Conservation (phyloP, 2,888 invertebrate genomes). For the Argynnis bischoffii region DNA sequence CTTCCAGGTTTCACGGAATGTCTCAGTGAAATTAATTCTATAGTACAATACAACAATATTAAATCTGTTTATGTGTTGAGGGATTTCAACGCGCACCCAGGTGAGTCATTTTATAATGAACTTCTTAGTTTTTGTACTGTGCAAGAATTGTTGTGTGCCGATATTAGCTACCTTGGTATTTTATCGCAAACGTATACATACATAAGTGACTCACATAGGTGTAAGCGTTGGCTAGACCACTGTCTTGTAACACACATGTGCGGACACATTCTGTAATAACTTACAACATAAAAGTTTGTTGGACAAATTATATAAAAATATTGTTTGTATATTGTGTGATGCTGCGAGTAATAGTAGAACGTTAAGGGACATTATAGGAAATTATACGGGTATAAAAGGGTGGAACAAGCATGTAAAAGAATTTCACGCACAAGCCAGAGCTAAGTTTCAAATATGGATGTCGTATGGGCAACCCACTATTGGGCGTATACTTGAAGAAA, state of each 20-base stretch:
- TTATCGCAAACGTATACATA: conserved; percentile 1
- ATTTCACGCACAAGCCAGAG: neutral
- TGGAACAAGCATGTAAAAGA: neutral
- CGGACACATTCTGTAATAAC: neutral
- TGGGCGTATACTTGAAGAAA: neutral
- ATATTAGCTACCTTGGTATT: neutral
- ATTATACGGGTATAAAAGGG: neutral
- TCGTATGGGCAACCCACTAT: neutral
- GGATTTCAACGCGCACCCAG: too few species aligned
- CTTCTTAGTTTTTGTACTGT: too few species aligned
- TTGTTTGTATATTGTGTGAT: neutral
- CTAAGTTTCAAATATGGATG: neutral
- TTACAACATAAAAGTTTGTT: neutral
- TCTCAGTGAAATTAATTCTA: conserved; percentile 37
- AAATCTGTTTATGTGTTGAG: conserved; percentile 34
- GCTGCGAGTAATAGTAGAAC: neutral
- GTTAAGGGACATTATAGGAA: neutral
- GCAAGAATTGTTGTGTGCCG: conserved; percentile 2
- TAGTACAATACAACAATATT: conserved; percentile 27
- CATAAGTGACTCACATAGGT: neutral
- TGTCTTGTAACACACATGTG: neutral
- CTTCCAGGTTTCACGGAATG: conserved; percentile 38
- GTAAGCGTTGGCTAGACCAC: conserved; percentile 2
- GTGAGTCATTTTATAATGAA: too few species aligned
- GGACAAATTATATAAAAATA: neutral